Conservation (phyloP, 2,797 vertebrate species). For the Melanotaenia nigrans region DNA sequence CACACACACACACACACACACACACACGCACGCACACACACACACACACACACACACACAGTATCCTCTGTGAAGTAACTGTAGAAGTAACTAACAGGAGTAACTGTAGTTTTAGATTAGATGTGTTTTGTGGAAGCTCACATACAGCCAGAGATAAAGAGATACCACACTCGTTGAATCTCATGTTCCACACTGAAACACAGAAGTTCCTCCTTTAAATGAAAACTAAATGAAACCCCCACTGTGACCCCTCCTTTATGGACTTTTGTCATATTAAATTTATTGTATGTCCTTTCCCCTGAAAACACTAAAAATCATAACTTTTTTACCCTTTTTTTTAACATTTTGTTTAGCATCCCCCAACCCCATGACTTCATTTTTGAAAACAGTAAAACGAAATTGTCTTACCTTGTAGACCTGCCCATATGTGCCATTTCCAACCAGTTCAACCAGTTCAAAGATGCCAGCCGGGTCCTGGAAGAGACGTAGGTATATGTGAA, state of each 20-base stretch:
- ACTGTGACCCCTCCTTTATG: background rate
- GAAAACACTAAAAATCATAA: background rate
- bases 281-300: background rate
- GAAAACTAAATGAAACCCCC: background rate
- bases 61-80: too few species aligned
- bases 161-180: too few species aligned
- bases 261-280: background rate
- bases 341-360: background rate
- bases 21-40: too few species aligned
- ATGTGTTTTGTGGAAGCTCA: constrained; percentile 2
- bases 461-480: constrained; percentile 95
- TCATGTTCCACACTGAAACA: background rate
- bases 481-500: constrained; percentile 1
- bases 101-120: background rate
- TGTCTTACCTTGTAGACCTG: constrained; percentile 95
- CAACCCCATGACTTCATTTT: background rate
- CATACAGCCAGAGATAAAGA: background rate
- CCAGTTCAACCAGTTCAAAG: constrained; percentile 97
- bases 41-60: background rate
- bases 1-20: too few species aligned
- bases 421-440: constrained; percentile 97
- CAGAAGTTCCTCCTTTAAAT: background rate
- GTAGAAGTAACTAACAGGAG: too few species aligned
- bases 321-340: background rate
- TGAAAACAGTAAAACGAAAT: background rate